Evolutionary conservation across 2,113 vertebrate species (phyloP), one percentile per base, ranked within the genome.

Genomic region (Leptobrachium leishanense): DNA sequence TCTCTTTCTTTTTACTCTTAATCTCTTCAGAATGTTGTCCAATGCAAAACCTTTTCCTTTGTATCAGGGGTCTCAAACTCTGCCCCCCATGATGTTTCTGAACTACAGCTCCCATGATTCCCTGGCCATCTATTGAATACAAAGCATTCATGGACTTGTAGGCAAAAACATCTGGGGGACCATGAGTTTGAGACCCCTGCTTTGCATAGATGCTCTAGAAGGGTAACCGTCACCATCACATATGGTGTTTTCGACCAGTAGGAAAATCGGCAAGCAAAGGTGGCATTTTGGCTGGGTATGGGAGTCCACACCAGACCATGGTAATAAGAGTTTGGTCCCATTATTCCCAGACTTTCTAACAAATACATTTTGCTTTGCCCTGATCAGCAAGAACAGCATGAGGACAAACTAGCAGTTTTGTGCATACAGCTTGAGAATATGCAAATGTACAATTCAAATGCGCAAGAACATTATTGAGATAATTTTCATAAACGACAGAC

Each of bases 291-390:
- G 70, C 63, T 68, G n/a, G 62, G 74, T 70, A 43, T 65, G 15
- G 77, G 44, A 66, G 69, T 65, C 70, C 20, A 20, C 40, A 55
- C 42, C 62, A 65, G 70, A 64, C 62, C 77, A 63, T 79, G 77
- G 70, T 70, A 79, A 79, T 73, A 68, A 68, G 74, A 68, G 64
- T 65, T 74, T 54, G 67, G 70, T 67, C 70, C 67, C 43, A 70
- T 77, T 77, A 77, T 77, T 77, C 76, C 67, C 67, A 77, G 54
- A 42, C 76, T 63, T 77, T 77, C 70, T 70, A 77, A 31, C 20
- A 31, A 31, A 77, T 77, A 77, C 57, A 77, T 70, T 77, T 54
- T 68, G 76, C 54, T 50, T 77, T 77, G 65, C 76, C 68, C 40
- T 77, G 42, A 40, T 77, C 68, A 63, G 67, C 76, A 77, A 55